phyloP scores from a whole-genome alignment of 2,888 invertebrate species.

The Celastrina argiolus region DNA sequence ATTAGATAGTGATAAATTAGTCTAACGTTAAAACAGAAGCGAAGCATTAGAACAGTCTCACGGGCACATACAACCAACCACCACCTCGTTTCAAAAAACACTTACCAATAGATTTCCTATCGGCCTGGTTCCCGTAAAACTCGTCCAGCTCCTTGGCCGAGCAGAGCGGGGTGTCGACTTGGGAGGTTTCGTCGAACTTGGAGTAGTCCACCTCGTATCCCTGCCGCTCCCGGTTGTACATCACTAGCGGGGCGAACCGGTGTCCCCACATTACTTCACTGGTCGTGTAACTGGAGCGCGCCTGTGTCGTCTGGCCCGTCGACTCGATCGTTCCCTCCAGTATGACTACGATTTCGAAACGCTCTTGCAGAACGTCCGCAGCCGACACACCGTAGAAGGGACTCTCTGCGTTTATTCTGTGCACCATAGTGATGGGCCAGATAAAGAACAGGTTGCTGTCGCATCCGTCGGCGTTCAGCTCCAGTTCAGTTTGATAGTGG shows the following conservation, averaged over 20 bases:
- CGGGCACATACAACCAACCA: constrained; percentile 31
- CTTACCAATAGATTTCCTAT: constrained; percentile 77
- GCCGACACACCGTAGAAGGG: constrained; percentile 92
- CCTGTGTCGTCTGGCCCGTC: constrained; percentile 86
- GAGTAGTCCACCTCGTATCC: constrained; percentile 89
- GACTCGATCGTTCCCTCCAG: constrained; percentile 90
- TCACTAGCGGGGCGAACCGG: constrained; percentile 84
- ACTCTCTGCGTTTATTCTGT: constrained; percentile 88
- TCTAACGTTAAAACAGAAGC: constrained; percentile 1
- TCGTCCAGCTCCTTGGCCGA: constrained; percentile 82
- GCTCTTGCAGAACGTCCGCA: constrained; percentile 87
- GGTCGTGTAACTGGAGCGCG: constrained; percentile 86
- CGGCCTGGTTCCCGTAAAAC: constrained; percentile 79
- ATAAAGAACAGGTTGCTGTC: constrained; percentile 92
- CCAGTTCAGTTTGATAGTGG: constrained; percentile 88
- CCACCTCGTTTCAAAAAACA: constrained; percentile 39
- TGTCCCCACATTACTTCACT: constrained; percentile 90
- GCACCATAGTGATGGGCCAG: constrained; percentile 95
- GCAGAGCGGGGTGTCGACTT: constrained; percentile 88
- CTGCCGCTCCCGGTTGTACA: constrained; percentile 85
- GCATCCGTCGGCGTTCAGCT: constrained; percentile 84
- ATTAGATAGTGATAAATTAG: constrained; percentile 4
- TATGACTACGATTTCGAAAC: constrained; percentile 89
- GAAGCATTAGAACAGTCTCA: constrained; percentile 1
- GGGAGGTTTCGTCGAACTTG: constrained; percentile 87